Conservation (phyloP, 2,888 invertebrate genomes). For the Coelogynopora nodosa region DNA sequence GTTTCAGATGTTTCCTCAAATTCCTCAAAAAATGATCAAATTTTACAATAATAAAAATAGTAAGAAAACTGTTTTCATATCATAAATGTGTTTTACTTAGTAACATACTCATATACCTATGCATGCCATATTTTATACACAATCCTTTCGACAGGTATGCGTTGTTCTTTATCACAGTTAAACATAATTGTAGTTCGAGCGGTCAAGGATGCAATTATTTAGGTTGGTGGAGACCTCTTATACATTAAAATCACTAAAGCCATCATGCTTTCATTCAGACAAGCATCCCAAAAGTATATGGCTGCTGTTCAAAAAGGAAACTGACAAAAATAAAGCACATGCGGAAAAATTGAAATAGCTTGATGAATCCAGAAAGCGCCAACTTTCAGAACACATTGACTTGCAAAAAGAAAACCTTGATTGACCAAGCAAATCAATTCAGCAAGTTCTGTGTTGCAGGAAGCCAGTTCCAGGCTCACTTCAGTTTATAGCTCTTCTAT, state of each 20-base stretch:
- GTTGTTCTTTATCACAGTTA: not conserved
- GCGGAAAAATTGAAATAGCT: not conserved
- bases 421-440: not conserved
- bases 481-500: too few species aligned
- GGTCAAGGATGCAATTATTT: too few species aligned
- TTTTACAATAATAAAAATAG: not conserved
- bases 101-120: not conserved
- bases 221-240: too few species aligned
- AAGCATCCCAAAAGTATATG: not conserved
- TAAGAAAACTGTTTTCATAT: not conserved
- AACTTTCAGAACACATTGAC: slow-evolving; percentile 12
- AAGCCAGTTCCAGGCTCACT: not conserved
- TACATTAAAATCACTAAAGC: too few species aligned
- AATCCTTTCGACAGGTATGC: not conserved
- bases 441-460: not conserved
- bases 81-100: not conserved
- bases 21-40: not conserved
- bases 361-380: not conserved
- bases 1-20: not conserved
- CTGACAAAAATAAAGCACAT: not conserved
- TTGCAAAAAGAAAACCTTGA: not conserved
- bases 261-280: not conserved
- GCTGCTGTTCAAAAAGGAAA: not conserved
- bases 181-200: not conserved
- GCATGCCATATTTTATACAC: not conserved